Conservation (phyloP, 2,113 vertebrate genomes). For the Ascaphus truei region DNA sequence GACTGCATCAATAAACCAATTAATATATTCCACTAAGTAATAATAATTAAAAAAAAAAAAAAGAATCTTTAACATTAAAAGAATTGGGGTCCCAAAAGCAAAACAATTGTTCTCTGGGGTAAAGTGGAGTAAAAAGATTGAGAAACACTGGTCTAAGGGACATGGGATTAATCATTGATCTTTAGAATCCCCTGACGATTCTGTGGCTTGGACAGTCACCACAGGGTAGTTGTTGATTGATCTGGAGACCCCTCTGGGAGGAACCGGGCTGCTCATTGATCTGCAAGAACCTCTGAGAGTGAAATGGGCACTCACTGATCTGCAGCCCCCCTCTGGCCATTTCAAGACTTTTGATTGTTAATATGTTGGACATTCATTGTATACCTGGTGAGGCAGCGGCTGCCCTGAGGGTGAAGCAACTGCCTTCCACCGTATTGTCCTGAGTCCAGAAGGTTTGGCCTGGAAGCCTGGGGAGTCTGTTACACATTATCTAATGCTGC, state of each 20-base stretch:
- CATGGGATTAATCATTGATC: neutral
- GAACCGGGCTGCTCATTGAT: conserved; percentile 1
- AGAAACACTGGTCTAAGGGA: too few relatives aligned
- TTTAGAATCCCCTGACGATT: neutral
- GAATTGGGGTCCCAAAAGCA: too few relatives aligned
- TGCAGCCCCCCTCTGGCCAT: neutral
- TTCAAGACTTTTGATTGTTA: neutral
- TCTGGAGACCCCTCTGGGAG: neutral
- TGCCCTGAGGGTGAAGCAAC: conserved; percentile 3
- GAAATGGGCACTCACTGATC: neutral
- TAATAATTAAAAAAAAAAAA: too few relatives aligned
- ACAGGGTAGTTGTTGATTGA: neutral
- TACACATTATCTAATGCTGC: conserved; percentile 18
- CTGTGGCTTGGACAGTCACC: neutral
- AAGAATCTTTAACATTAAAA: too few relatives aligned
- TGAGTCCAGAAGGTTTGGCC: conserved; percentile 10
- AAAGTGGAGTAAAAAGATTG: too few relatives aligned
- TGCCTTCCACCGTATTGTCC: neutral
- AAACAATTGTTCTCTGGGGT: too few relatives aligned
- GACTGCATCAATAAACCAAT: too few relatives aligned
- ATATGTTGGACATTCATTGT: neutral
- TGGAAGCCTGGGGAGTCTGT: conserved; percentile 5
- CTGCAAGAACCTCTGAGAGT: neutral
- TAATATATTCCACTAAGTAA: too few relatives aligned
- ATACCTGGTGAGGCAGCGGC: neutral